Percentiles rank a stretch among this genome's conserved stretches.
Conservation (phyloP, 2,797 vertebrate species). For the Capromys pilorides region DNA sequence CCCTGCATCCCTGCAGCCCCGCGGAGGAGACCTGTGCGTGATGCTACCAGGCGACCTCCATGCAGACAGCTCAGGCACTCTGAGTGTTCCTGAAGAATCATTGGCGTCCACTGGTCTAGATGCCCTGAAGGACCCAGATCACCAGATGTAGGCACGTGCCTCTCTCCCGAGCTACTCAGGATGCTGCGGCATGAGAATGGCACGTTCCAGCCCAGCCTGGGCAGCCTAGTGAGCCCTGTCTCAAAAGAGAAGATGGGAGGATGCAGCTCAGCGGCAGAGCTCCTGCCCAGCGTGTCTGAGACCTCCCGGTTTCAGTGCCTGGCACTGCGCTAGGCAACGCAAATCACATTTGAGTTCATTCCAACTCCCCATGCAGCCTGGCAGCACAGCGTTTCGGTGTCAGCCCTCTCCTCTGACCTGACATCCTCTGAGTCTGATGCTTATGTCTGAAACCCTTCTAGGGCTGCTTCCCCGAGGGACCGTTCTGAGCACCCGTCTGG, state of each 20-base stretch:
- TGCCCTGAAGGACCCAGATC: background rate
- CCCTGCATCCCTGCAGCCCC: no score
- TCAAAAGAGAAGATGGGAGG: background rate
- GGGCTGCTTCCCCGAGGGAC: slow-evolving; percentile 80
- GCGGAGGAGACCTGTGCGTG: background rate
- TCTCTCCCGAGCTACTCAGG: background rate
- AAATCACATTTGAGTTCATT: background rate
- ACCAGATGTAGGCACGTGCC: fast-evolving
- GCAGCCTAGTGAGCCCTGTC: background rate
- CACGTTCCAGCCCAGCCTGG: background rate
- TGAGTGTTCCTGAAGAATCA: background rate
- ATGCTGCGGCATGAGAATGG: background rate
- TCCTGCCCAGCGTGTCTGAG: background rate
- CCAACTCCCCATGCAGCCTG: background rate
- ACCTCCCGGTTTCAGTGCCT: background rate
- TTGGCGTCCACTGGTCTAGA: background rate
- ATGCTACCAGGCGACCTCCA: background rate
- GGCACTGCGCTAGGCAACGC: background rate
- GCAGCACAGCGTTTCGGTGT: background rate
- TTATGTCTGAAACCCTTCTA: slow-evolving; percentile 39
- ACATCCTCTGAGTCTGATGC: background rate
- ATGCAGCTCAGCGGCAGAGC: background rate
- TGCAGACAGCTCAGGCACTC: background rate
- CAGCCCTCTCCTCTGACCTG: background rate
- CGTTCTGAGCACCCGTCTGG: slow-evolving; percentile 78